Base-by-base conservation (phyloP, 2,888 invertebrate genomes). In the Pyrrhia umbra region DNA sequence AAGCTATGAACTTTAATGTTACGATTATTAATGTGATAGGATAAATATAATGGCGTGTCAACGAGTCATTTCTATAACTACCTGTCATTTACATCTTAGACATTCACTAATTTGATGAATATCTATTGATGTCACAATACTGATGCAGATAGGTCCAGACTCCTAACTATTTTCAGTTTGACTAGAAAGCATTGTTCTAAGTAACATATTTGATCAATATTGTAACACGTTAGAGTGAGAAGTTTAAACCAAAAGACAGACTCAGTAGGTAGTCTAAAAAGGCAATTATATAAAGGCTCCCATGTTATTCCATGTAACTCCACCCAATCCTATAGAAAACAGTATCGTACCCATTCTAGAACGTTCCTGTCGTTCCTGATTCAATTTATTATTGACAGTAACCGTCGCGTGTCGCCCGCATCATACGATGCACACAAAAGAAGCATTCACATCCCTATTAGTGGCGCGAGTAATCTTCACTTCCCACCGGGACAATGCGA, bases 391-490 rank as follows among this genome's bases (percentile, higher is more conserved):
- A 73, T 61, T 62, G 69, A 66, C 68, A 70, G 47, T 43, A 64
- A 55, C 73, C 51, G 69, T 50, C 34, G 3, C 34, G n/a, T n/a
- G n/a, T n/a, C 60, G 69, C 63, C 67, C 81, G 75, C 75, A 81
- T 77, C 75, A 49, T 75, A 70, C 77, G 79, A 77, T 84, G 82
- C 82, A 83, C 76, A 84, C 83, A 82, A 85, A 79, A 76, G 79
- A 72, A 37, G 64, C 70, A 70, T 59, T 77, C 80, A 87, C 85
- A 88, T 88, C 88, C 89, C 85, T 87, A 87, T 80, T 86, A 86
- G 79, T 47, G 34, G 43, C 49, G 47, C 39, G 37, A 50, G 50
- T 70, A 70, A 77, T 71, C 67, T 40, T 27, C 61, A 70, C 80
- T 80, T 82, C 81, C 75, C 68, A 76, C 76, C 21, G 42, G 65